Evolutionary conservation across 2,888 invertebrate species (phyloP).

Genomic region (Folsomia candida): DNA sequence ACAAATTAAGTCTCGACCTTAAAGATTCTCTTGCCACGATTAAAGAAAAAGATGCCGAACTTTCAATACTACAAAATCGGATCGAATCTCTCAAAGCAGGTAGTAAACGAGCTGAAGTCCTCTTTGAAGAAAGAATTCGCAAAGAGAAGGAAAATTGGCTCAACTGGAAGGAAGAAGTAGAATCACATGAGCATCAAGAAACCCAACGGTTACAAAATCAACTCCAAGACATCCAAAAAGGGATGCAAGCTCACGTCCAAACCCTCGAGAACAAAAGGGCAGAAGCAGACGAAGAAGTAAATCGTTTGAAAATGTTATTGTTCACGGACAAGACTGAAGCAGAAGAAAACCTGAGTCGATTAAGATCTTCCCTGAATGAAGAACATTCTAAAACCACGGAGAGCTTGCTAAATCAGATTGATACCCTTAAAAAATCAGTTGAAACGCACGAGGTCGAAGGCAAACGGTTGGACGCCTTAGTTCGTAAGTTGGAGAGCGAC

Average conservation of each 20-base stretch:
- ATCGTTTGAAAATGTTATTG: constrained; percentile 35
- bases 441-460: constrained; percentile 38
- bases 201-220: constrained; percentile 42
- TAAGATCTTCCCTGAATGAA: constrained; percentile 33
- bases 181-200: constrained; percentile 43
- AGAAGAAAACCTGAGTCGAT: constrained; percentile 35
- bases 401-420: constrained; percentile 30
- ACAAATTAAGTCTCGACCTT: neutral
- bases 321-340: constrained; percentile 41
- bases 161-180: constrained; percentile 43
- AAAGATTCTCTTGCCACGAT: constrained; percentile 15
- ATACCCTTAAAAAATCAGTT: constrained; percentile 33
- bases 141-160: constrained; percentile 48
- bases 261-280: constrained; percentile 39
- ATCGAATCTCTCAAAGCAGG: neutral
- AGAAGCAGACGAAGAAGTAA: constrained; percentile 46
- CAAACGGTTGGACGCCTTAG: constrained; percentile 24
- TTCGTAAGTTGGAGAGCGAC: constrained; percentile 40
- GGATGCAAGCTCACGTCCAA: constrained; percentile 42
- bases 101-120: neutral
- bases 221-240: constrained; percentile 40
- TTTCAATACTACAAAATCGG: constrained; percentile 2
- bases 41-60: constrained; percentile 16
- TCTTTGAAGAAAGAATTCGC: constrained; percentile 36
- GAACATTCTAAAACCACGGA: constrained; percentile 39